Percentiles rank a stretch among this genome's conserved stretches.
These are phyloP conservation scores for Echinometra lucunter DNA, from an alignment of 53 echinoderm and acorn worm genomes.

Conservation along the genomic window DNA sequence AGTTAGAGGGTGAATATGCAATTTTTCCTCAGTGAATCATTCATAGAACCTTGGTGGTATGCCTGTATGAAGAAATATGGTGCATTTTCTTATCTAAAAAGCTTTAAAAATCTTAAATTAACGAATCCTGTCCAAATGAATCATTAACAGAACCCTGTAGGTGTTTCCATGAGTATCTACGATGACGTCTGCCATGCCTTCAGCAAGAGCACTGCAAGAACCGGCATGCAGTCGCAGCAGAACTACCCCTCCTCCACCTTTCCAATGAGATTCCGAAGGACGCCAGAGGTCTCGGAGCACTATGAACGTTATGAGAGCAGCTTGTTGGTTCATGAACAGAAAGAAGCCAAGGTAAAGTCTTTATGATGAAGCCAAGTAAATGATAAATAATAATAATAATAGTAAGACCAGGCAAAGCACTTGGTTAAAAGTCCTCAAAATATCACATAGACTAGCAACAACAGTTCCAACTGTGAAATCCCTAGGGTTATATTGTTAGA, in stretches of 20 bases:
- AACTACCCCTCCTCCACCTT: conserved; percentile 77
- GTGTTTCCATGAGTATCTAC: conserved; percentile 92
- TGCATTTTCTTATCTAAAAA: too few relatives aligned
- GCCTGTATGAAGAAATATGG: too few relatives aligned
- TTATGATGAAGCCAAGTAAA: too few relatives aligned
- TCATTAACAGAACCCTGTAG: conserved; percentile 88
- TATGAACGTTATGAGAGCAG: conserved; percentile 83
- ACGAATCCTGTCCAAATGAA: background rate
- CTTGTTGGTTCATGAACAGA: conserved; percentile 72
- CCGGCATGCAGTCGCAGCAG: conserved; percentile 46
- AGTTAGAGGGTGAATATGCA: too few relatives aligned
- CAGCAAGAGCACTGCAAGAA: conserved; percentile 49
- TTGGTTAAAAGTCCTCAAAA: too few relatives aligned
- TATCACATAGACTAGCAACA: too few relatives aligned
- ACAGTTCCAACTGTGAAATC: too few relatives aligned
- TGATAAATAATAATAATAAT: too few relatives aligned
- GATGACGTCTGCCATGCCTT: conserved; percentile 87
- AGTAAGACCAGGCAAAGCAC: too few relatives aligned
- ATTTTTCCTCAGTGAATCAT: too few relatives aligned
- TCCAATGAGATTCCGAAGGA: conserved; percentile 80
- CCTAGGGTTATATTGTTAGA: too few relatives aligned
- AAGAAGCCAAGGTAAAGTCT: conserved; percentile 75
- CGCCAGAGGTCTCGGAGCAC: conserved; percentile 70
- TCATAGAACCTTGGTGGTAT: too few relatives aligned
- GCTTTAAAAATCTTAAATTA: background rate